Evolutionary conservation across 2,888 invertebrate species (phyloP).

Genomic region (Danaus chrysippus): DNA sequence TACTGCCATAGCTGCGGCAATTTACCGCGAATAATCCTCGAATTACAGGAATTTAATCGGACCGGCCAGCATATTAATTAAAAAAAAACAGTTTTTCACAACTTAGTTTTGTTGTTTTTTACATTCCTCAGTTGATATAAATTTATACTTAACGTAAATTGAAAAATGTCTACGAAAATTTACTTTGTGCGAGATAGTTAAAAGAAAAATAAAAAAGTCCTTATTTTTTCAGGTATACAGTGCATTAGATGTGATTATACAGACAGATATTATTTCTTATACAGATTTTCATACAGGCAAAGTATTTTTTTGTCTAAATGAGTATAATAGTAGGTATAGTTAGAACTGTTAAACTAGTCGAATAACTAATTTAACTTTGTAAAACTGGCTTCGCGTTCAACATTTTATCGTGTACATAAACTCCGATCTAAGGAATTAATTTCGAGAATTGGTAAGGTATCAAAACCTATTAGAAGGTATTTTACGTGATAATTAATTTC

Average conservation of each 20-base stretch:
- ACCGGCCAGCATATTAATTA: neutral
- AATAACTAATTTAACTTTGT: conserved; percentile 6
- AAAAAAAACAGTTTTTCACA: neutral
- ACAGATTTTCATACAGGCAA: no score
- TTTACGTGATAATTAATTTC: no score
- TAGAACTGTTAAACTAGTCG: conserved; percentile 1
- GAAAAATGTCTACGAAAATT: no score
- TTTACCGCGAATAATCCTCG: neutral
- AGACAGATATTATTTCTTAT: no score
- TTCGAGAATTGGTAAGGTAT: no score
- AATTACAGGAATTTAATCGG: neutral
- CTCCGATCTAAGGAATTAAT: neutral
- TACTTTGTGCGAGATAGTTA: no score
- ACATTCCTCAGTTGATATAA: neutral
- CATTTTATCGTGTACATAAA: neutral
- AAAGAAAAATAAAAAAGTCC: no score
- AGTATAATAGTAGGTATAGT: neutral
- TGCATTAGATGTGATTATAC: no score
- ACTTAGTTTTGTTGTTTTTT: neutral
- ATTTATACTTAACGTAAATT: no score
- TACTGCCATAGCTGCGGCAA: neutral
- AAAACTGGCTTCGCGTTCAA: neutral
- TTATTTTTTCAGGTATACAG: no score
- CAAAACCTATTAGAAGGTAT: no score
- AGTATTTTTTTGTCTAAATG: neutral